These are phyloP conservation scores for Xiphophorus birchmanni DNA, from an alignment of 2,797 vertebrate species.

Conservation along the genomic window DNA sequence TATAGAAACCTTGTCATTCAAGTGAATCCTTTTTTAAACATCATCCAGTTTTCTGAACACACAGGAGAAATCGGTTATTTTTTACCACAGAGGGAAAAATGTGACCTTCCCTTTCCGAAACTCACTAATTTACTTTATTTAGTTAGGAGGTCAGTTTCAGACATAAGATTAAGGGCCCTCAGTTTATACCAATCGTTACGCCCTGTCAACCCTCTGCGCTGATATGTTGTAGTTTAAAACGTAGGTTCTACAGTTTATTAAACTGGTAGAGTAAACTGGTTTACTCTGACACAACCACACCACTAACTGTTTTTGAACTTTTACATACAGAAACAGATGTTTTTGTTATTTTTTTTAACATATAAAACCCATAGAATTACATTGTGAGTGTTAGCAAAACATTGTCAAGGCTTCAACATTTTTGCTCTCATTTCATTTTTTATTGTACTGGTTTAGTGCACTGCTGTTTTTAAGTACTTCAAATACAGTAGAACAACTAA, in stretches of 20 bases:
- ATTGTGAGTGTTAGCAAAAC: neutral
- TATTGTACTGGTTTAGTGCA: neutral
- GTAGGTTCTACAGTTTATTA: neutral
- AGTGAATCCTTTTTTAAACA: neutral
- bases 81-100: neutral
- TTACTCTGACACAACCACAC: neutral
- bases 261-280: neutral
- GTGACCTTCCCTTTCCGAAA: neutral
- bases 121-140: neutral
- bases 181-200: neutral
- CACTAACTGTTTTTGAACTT: neutral
- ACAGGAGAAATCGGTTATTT: neutral
- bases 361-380: neutral
- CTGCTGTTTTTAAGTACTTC: neutral
- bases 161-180: neutral
- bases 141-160: neutral
- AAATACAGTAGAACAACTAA: neutral
- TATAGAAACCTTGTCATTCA: neutral
- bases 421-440: neutral
- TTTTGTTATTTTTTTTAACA: neutral
- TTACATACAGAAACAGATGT: neutral
- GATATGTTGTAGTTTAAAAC: neutral
- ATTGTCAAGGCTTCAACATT: neutral
- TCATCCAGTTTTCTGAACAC: neutral
- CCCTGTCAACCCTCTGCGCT: neutral